These are phyloP conservation scores for Protobothrops mucrosquamatus DNA, from an alignment of 2,113 vertebrate species.

Conservation along the genomic window DNA sequence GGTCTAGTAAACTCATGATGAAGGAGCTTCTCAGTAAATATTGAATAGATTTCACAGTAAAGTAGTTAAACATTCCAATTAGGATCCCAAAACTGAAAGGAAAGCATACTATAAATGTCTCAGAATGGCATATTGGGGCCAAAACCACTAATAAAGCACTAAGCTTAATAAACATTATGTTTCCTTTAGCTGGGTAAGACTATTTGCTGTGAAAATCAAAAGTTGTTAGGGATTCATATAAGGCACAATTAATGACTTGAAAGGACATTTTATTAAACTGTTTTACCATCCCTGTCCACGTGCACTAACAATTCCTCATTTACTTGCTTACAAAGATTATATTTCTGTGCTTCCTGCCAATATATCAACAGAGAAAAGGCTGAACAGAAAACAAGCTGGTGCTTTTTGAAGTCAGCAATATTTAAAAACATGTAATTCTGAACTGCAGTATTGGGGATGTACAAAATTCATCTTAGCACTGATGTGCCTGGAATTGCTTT, in stretches of 20 bases:
- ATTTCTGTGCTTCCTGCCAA: not conserved
- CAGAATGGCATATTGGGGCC: conserved; percentile 5
- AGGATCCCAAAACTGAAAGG: conserved; percentile 4
- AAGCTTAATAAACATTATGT: not conserved
- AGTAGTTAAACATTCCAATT: not conserved
- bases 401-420: not conserved
- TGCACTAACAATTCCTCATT: not conserved
- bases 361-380: conserved; percentile 2
- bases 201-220: not conserved
- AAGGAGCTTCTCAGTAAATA: not conserved
- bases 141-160: conserved; percentile 5
- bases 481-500: not conserved
- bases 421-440: conserved; percentile 1
- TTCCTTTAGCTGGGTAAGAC: conserved; percentile 1
- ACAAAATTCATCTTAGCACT: conserved; percentile 12
- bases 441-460: not conserved
- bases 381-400: not conserved
- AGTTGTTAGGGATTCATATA: conserved; percentile 6
- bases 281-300: not conserved
- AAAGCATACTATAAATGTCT: not conserved
- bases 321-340: conserved; percentile 26
- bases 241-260: conserved; percentile 8
- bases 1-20: not conserved
- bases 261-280: conserved; percentile 8
- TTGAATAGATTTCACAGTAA: too few species aligned